Base-by-base conservation (phyloP, 2,797 vertebrate species). In the Oreonectes daqikongensis region DNA sequence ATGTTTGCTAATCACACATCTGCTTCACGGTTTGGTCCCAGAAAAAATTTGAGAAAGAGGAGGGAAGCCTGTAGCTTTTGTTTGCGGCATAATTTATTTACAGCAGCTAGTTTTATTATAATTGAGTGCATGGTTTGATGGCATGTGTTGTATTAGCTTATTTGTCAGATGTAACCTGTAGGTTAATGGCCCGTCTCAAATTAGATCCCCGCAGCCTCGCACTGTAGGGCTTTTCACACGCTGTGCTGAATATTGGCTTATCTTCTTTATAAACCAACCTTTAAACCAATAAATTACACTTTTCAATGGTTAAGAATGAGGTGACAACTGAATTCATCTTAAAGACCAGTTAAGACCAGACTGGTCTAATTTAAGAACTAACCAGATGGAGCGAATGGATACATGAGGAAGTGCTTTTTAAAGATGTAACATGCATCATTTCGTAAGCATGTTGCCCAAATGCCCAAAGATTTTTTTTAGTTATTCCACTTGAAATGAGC, bases 1-100 rank as follows among this genome's bases (percentile, higher is more conserved):
- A 22, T 83, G 82, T 85, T 85, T 85, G 76, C 78, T 77, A 53
- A 42, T 67, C 77, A 83, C 79, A 85, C 60, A 85, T 83, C 72
- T 80, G 79, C 76, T 80, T 80, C 75, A 78, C 68, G 67, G 78
- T 81, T 72, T 70, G 74, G 53, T 28, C 52, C 42, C 72, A 75
- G 55, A 53, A 67, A 42, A 61, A 48, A 65, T 68, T 38, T 61
- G 48, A 24, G 14, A 28, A 57, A 80, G 5, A 57, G 67, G 30
- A 32, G 15, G 18, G 5, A 59, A 60, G 42, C 64, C 52, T 15
- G 26, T 46, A 46, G 71, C 14, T 17, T 64, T 50, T 46, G 5
- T 9, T 8, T 69, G 20, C 9, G 17, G 24, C 35, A 57, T 57
- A 42, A 69, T 2, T 18, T 4, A 52, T 40, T 7, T 28, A 73